Conservation (phyloP, 2,888 invertebrate genomes). For the Parnassius orleans region DNA sequence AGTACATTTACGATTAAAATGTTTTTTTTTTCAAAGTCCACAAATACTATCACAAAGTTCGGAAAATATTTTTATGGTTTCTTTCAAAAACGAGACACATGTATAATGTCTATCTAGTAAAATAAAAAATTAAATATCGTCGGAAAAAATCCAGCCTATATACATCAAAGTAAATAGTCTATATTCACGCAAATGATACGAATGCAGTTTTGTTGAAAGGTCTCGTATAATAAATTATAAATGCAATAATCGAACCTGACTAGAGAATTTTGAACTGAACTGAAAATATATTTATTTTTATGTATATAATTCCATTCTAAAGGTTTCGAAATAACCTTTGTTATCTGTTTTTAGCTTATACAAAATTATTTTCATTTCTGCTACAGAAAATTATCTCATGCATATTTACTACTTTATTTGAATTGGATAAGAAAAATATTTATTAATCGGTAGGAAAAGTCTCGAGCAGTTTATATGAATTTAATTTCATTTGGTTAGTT, state of each 20-base stretch:
- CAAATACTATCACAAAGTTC: conserved; percentile 15
- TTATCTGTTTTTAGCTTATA: too few relatives aligned
- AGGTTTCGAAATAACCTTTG: too few relatives aligned
- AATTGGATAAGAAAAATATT: too few relatives aligned
- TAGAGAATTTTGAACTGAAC: conserved; percentile 65
- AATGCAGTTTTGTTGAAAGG: conserved; percentile 33
- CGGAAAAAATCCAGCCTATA: conserved; percentile 32
- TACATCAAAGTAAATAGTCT: conserved; percentile 52
- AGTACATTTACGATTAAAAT: conserved; percentile 4
- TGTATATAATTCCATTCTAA: too few relatives aligned
- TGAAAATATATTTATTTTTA: not conserved
- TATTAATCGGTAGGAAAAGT: too few relatives aligned
- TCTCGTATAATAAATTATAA: conserved; percentile 68
- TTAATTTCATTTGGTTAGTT: too few relatives aligned
- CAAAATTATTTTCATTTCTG: too few relatives aligned
- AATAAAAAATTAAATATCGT: conserved; percentile 32
- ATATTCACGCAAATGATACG: conserved; percentile 71
- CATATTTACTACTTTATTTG: too few relatives aligned
- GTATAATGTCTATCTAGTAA: conserved; percentile 9
- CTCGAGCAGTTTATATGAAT: too few relatives aligned
- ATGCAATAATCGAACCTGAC: conserved; percentile 69
- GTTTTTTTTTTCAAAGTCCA: conserved; percentile 13
- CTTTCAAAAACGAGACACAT: conserved; percentile 16
- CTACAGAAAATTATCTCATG: too few relatives aligned
- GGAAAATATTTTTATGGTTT: conserved; percentile 20